A percentile compares a stretch with the other conserved stretches of the same genome.
These are phyloP conservation scores for Chionis minor DNA, from an alignment of 2,113 vertebrate genomes.

Conservation along the genomic window DNA sequence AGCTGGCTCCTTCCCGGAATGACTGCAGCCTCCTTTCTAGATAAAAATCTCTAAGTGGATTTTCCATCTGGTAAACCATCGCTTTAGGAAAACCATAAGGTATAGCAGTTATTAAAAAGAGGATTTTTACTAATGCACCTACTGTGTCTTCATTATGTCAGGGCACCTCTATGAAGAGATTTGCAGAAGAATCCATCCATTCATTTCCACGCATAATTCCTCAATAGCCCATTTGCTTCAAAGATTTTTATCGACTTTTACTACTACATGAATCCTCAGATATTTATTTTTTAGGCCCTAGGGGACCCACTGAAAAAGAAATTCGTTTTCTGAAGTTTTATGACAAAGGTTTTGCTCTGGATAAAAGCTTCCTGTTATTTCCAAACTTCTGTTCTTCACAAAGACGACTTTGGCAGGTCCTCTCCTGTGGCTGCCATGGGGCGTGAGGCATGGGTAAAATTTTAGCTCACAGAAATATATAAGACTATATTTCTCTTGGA, in stretches of 20 bases:
- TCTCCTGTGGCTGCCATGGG: not conserved
- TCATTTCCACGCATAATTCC: conserved; percentile 44
- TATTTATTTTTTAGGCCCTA: conserved; percentile 55
- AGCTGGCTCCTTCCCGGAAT: not conserved
- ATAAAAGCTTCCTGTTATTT: conserved; percentile 9
- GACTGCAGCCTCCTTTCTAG: not conserved
- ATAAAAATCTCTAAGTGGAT: not conserved
- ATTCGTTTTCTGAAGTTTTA: conserved; percentile 47
- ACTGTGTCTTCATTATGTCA: conserved; percentile 45
- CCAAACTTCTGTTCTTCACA: not conserved
- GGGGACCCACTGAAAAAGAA: conserved; percentile 35
- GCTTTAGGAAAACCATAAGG: conserved; percentile 23
- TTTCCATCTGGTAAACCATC: conserved; percentile 4
- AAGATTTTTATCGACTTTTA: conserved; percentile 61
- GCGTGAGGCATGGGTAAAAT: not conserved
- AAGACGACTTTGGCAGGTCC: not conserved
- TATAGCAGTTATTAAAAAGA: conserved; percentile 45
- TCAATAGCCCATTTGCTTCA: conserved; percentile 64
- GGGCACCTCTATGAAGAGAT: conserved; percentile 32
- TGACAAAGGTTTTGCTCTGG: conserved; percentile 29
- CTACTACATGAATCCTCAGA: conserved; percentile 54
- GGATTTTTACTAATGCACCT: conserved; percentile 48
- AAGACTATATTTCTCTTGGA: not conserved
- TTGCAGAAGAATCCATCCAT: conserved; percentile 46
- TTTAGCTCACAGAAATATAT: not conserved